Evolutionary conservation across 2,888 invertebrate genomes (phyloP), one percentile per base, ranked within the genome.

Genomic region (Biston stratarius): DNA sequence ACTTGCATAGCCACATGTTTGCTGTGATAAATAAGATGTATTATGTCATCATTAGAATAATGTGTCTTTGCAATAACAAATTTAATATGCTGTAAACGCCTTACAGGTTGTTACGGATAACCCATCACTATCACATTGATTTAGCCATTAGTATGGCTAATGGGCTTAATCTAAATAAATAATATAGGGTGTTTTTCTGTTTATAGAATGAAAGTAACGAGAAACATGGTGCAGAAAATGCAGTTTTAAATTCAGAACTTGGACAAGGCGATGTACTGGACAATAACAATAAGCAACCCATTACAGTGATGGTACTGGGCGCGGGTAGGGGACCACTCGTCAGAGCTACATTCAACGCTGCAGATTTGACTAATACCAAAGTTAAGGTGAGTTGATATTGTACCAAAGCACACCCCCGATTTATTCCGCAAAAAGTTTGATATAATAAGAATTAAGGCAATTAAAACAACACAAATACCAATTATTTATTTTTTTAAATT

Each of bases 241-340:
- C 79, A 94, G 95, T 96, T 96, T 92, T 61, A 79, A 94, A 89
- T 47, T 86, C 88, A n/a, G 88, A 91, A 42, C 86, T 71, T 15
- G 70, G 67, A 40, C 74, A 72, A 52, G 69, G 70, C 11, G 73
- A 73, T 47, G 56, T 56, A 56, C 14, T 44, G 64, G 71, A 68
- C 53, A 36, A 73, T 64, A 72, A 76, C 87, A 76, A 74, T 64
- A 81, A 82, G 47, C 77, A 77, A 65, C 82, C 85, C 11, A 83
- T 94, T 11, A 92, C 97, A 61, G 94, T 99, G 33, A 98, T 98
- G 97, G 97, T 99, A 11, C 95, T 99, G 40, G 99, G 99, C 11
- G 99, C 99, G 52, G 99, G 99, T 0, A 94, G 99, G 79, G 99
- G 99, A 0, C 99, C 99, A 0, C 91, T 99, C 60, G 98, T 99